Evolutionary conservation across 2,113 vertebrate species (phyloP).

Genomic region (Upupa epops): DNA sequence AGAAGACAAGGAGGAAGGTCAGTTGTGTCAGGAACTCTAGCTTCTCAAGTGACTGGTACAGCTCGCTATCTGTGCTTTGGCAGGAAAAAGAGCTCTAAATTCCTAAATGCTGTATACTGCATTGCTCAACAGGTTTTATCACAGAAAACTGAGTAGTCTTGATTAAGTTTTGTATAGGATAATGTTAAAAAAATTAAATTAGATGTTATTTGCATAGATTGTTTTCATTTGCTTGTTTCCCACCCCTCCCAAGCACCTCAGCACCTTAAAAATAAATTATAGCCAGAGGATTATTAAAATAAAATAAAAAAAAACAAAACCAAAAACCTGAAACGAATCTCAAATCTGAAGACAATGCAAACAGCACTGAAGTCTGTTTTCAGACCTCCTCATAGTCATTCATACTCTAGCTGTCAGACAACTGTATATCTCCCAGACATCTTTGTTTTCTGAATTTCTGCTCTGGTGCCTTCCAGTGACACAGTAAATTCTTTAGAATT

Average conservation of each 20-base stretch:
- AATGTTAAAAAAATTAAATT: neutral
- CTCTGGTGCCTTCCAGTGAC: neutral
- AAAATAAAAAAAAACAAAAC: neutral
- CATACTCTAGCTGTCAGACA: neutral
- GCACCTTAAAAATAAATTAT: conserved; percentile 1
- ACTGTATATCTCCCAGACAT: neutral
- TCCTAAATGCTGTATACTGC: neutral
- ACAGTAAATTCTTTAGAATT: neutral
- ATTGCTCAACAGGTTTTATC: conserved; percentile 26
- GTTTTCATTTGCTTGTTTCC: conserved; percentile 8
- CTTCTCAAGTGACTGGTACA: conserved; percentile 9
- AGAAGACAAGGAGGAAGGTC: neutral
- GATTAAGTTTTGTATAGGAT: conserved; percentile 14
- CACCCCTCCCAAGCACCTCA: conserved; percentile 17
- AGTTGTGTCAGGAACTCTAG: neutral
- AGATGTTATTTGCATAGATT: conserved; percentile 47
- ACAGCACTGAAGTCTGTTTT: neutral
- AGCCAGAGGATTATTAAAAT: conserved; percentile 28
- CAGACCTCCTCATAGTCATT: neutral
- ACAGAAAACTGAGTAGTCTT: conserved; percentile 11
- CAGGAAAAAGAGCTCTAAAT: neutral
- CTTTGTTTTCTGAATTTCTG: neutral
- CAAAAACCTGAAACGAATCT: neutral
- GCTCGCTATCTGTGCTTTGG: neutral
- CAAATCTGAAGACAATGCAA: conserved; percentile 29